Evolutionary conservation across 2,797 vertebrate species (phyloP), one percentile per base, ranked within the genome.

Genomic region (Gila robusta): DNA sequence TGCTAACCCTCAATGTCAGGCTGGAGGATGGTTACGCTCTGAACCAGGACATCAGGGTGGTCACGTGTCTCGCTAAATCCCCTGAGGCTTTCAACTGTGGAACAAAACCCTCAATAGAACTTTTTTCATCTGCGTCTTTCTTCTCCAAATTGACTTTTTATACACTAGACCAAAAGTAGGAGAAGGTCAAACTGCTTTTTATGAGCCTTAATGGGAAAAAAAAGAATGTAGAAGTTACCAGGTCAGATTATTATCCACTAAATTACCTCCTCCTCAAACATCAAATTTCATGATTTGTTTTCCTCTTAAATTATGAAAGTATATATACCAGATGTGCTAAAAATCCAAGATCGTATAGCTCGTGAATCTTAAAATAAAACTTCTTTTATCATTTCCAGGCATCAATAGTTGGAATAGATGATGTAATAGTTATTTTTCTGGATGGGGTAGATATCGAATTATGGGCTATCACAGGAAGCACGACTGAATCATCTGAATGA

Each of bases 41-140:
- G 69, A 49, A 70, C 79, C 74, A 67, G 72, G 79, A 82, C 72
- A 78, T 44, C 72, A 56, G 19, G 52, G 72, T 44, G 79, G n/a
- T 39, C 67, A 44, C 19, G 5, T 71, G 23, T 76, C 41, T 66
- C 26, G 5, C 44, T 35, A 67, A 84, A 84, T 76, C 56, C 81
- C 16, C 11, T 10, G 14, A 54, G 23, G 59, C 72, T 41, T 76
- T 52, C 19, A 49, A 41, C 73, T 52, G 59, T 54, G 41, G 12
- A 44, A 56, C 32, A 77, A 77, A 77, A 56, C 7, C 32, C 54
- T 77, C 21, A 77, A 23, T 23, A 23, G 17, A 80, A 64, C 26
- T 17, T 39, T 37, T 78, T 59, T 49, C 26, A 8, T 66, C 59
- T 44, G 39, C 4, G 7, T 26, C 39, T 35, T 21, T 47, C 41